Conservation (phyloP, 2,888 invertebrate species). For the Hyalella azteca region DNA sequence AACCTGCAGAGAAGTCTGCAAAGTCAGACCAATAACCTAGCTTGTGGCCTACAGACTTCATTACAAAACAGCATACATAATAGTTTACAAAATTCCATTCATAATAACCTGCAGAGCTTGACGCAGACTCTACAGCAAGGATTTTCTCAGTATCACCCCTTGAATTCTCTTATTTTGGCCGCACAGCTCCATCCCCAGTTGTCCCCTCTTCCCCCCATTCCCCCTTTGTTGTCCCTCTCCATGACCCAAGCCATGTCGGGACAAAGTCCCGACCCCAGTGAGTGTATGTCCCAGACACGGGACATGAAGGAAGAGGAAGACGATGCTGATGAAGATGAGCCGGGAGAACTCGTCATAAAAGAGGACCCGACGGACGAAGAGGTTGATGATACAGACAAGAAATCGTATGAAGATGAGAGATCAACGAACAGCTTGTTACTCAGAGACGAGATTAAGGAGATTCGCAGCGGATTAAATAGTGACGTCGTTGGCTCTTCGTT, state of each 20-base stretch:
- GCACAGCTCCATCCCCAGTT: slow-evolving; percentile 55
- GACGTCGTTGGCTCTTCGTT: background rate
- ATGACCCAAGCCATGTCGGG: slow-evolving; percentile 44
- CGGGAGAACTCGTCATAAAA: slow-evolving; percentile 58
- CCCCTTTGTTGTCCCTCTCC: slow-evolving; percentile 48
- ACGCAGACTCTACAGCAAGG: slow-evolving; percentile 33
- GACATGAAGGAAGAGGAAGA: slow-evolving; percentile 56
- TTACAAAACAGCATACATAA: slow-evolving; percentile 12
- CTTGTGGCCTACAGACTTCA: background rate
- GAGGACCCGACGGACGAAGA: slow-evolving; percentile 58
- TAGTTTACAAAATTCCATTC: slow-evolving; percentile 26
- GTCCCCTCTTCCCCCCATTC: slow-evolving; percentile 28
- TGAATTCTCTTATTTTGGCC: slow-evolving; percentile 53
- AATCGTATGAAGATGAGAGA: background rate
- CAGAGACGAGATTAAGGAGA: background rate
- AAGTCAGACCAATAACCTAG: background rate
- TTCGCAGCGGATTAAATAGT: background rate
- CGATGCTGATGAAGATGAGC: slow-evolving; percentile 52
- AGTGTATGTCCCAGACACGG: slow-evolving; percentile 40
- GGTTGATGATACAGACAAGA: slow-evolving; percentile 45
- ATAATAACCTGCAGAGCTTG: slow-evolving; percentile 4
- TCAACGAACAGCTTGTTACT: background rate
- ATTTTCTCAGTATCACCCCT: slow-evolving; percentile 49
- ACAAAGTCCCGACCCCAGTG: slow-evolving; percentile 41
- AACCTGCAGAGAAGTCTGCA: background rate